Evolutionary conservation across 2,113 vertebrate genomes (phyloP), one percentile per base, ranked within the genome.

Genomic region (Actenoides hombroni): DNA sequence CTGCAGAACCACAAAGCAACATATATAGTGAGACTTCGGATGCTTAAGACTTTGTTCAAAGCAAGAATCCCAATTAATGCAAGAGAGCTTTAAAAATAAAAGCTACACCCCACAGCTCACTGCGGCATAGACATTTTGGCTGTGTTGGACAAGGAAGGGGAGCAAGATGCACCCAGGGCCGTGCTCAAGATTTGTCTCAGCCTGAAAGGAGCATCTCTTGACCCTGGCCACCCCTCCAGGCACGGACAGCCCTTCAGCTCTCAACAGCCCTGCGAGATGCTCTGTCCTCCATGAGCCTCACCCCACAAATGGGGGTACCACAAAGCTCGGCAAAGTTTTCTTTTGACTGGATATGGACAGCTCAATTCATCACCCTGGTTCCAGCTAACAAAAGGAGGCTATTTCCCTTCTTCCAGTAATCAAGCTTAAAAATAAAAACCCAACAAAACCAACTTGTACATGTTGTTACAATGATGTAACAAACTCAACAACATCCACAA

Each of bases 21-120:
- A n/a, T 33, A 48, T 4, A 26, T 4, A 86, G 92, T 1, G 33
- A 92, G 20, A 75, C 69, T 94, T 7, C 20, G 42, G 77, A 84
- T 81, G 48, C 73, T 79, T 37, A 40, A 70, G 53, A 57, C 39
- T 84, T 67, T 86, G 80, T 92, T 94, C 94, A 96, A 94, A 93
- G 96, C 76, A 95, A 81, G 86, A 95, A 96, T 95, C 53, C 29
- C 2, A 96, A 95, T 95, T 95, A 96, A 90, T 68, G 42, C 77
- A 71, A 78, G 56, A 75, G 21, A 24, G 46, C 48, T 93, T 86
- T 44, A 84, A 68, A 94, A 91, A 67, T 46, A 86, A 86, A 88
- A 86, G 80, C 77, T 89, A 92, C 80, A 92, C 53, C 86, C 74
- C 69, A 83, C 37, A 92, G 74, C 59, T 88, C 9, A 1, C 79